Evolutionary conservation across 1,140 invertebrate genomes (phyloP).

Genomic region (Drosophila parabipectinata): DNA sequence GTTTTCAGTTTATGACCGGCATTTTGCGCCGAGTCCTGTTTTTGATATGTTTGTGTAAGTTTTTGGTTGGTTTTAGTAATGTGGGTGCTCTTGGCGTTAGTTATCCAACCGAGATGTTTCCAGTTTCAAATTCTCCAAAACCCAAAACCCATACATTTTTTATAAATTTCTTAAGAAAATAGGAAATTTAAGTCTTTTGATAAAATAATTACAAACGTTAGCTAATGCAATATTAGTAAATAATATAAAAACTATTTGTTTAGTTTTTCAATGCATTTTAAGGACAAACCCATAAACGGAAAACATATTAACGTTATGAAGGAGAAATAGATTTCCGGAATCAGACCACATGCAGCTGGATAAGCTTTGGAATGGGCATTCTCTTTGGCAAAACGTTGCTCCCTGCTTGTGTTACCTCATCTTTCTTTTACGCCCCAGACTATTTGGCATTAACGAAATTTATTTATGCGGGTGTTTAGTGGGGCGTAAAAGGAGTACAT

Average conservation of each 20-base stretch:
- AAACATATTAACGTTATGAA: not conserved
- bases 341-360: constrained; percentile 18
- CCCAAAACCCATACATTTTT: too few species aligned
- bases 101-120: constrained; percentile 29
- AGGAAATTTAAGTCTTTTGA: too few species aligned
- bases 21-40: constrained; percentile 62
- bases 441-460: constrained; percentile 82
- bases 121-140: not conserved
- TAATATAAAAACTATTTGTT: not conserved
- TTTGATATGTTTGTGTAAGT: constrained; percentile 72
- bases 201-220: too few species aligned
- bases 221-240: too few species aligned
- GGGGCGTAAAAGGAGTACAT: constrained; percentile 81
- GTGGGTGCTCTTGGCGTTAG: constrained; percentile 57
- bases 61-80: constrained; percentile 55
- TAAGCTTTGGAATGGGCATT: constrained; percentile 43
- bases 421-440: constrained; percentile 81
- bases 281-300: not conserved
- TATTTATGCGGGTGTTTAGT: constrained; percentile 83
- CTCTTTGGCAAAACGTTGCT: constrained; percentile 54
- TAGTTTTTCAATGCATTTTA: not conserved
- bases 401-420: constrained; percentile 68
- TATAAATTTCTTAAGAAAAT: too few species aligned
- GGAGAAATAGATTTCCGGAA: constrained; percentile 35
- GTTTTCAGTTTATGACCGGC: constrained; percentile 70